A percentile compares a stretch with the other conserved stretches of the same genome.
These are phyloP conservation scores for Pachyseris speciosa DNA, from an alignment of 64 coral and sea anemone species.

Conservation along the genomic window DNA sequence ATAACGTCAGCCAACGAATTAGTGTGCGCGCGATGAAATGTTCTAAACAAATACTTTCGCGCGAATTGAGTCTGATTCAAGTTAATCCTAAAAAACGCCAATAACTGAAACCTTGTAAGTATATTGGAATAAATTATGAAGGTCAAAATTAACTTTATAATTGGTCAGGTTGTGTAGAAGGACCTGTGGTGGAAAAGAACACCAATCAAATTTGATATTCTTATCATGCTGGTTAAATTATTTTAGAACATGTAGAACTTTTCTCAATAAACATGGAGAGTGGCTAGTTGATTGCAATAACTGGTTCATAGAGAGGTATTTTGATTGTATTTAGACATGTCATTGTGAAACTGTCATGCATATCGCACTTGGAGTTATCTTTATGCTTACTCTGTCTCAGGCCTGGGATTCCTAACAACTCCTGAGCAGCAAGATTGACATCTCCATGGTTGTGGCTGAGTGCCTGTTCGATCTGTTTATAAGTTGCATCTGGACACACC, in stretches of 20 bases:
- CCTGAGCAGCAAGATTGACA: neutral
- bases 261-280: neutral
- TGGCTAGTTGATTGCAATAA: neutral
- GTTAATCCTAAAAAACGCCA: neutral
- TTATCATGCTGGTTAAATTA: neutral
- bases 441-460: neutral
- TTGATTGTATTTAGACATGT: neutral
- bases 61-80: too few relatives aligned
- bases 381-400: neutral
- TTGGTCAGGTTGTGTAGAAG: neutral
- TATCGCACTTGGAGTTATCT: neutral
- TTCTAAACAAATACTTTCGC: too few relatives aligned
- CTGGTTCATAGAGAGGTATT: neutral
- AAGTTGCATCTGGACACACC: neutral
- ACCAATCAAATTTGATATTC: neutral
- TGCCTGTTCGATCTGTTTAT: neutral
- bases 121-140: neutral
- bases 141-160: neutral
- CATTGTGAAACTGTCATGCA: neutral
- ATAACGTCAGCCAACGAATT: too few relatives aligned
- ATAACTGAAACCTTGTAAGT: too few relatives aligned
- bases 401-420: neutral
- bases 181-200: neutral
- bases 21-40: too few relatives aligned
- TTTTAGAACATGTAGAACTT: neutral